Evolutionary conservation across 2,888 invertebrate genomes (phyloP), one percentile per base, ranked within the genome.

Genomic region (Heliconius ethilla): DNA sequence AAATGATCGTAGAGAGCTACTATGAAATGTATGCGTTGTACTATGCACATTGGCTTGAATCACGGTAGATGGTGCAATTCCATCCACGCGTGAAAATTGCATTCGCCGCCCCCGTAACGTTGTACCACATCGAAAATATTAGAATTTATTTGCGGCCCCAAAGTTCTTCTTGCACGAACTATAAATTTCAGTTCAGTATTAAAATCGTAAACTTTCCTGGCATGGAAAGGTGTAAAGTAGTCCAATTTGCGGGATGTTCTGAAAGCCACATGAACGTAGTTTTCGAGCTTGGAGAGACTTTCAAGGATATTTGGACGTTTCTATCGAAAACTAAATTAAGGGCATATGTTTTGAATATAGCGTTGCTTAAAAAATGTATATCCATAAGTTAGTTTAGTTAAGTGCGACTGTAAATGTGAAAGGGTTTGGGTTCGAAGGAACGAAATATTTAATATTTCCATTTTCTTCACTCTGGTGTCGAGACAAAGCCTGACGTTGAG

Each of bases 31-130:
- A 73, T 40, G 18, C 5, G 37, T 40, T 63, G 59, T 25, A 63
- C 27, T 40, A 33, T 85, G 86, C 82, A 87, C 86, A 88, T 88
- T 89, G 88, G 85, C 82, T 79, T 82, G 82, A 79, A 82, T 81
- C 80, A 78, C 75, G 70, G 72, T 59, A 83, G 85, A 82, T 83
- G 81, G 84, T 89, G 89, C 89, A 90, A 89, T 90, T 89, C 88
- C 89, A 83, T 84, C 81, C 83, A 78, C 81, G 77, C 81, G 86
- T 87, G 83, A 89, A 92, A 92, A 93, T 92, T 92, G 90, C 90
- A 91, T 92, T 90, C 89, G 84, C 86, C 83, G 85, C 83, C 87
- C 75, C 78, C 87, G 78, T 82, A 80, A 82, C 81, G 76, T 70
- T 75, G 78, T 76, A 81, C 83, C 84, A 83, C 85, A 85, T 85